Conservation (phyloP, 2,113 vertebrate genomes). For the Amazona vittata region DNA sequence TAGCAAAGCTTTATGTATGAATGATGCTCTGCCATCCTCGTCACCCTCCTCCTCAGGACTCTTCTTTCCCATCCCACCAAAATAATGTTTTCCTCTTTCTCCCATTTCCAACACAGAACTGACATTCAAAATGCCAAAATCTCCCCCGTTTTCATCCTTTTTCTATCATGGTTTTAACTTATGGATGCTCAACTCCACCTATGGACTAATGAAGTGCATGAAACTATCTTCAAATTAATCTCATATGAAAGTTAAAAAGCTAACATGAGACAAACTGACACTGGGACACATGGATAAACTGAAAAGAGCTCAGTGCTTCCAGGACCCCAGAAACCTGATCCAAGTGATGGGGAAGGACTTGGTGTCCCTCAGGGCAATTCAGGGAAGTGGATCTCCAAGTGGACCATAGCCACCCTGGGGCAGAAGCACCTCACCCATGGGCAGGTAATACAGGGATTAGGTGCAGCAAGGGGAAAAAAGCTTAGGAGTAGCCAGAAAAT, state of each 20-base stretch:
- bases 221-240: neutral
- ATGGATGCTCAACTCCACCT: neutral
- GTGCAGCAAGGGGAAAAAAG: neutral
- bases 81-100: neutral
- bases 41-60: neutral
- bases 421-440: neutral
- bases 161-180: fast-evolving
- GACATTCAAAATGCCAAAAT: neutral
- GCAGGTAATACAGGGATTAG: neutral
- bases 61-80: neutral
- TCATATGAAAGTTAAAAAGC: neutral
- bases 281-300: fast-evolving
- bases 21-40: neutral
- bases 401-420: neutral
- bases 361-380: neutral
- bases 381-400: neutral
- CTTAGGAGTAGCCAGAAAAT: neutral
- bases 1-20: neutral
- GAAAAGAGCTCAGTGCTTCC: neutral
- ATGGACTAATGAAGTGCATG: neutral
- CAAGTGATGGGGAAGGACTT: neutral
- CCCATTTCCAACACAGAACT: neutral
- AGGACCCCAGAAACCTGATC: neutral
- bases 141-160: neutral
- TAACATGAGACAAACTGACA: fast-evolving